Base-by-base conservation (phyloP, 2,113 vertebrate species). In the Gallinago jamesoni region DNA sequence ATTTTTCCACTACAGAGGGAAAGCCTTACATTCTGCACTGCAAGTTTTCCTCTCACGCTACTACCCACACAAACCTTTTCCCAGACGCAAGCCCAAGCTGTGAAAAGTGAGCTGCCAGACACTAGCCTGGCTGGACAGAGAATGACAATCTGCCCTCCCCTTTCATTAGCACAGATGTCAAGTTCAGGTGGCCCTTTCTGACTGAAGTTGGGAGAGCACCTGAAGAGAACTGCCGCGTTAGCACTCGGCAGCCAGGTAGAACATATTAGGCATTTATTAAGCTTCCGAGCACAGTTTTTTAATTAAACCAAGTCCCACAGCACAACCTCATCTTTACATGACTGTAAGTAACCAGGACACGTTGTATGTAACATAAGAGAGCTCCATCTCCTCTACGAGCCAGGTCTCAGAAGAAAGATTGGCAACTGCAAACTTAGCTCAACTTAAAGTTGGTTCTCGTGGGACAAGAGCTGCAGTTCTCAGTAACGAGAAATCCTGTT, bases 291-390 rank as follows among this genome's bases (percentile, higher is more conserved):
- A 83, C 57, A 1, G 0, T 91, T 94, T 96, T 97, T 97, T 96
- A 97, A 98, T 97, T 96, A 97, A 97, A 97, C 64, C 30, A 83
- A 94, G 86, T 93, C 91, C 96, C 89, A 63, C 23, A 60, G 90
- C 94, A 87, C 79, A 92, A 90, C 39, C 52, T 88, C 66, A 77
- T 94, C 57, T 87, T 84, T 68, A 96, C 56, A 70, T 53, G 69
- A 91, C 84, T 97, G 88, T 97, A 97, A 98, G 96, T 97, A 98
- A 96, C 80, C 68, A 90, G 78, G 70, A 95, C 52, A 62, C 19
- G 4, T 63, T 89, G 89, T 50, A 66, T 84, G 64, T 70, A 93
- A 91, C 23, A 18, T 84, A 93, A 68, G 84, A 84, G 90, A 89
- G 43, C 64, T 94, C 90, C 35, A 23, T 82, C 76, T 93, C 70